Conservation (phyloP, 1,140 invertebrate genomes). For the Zaprionus kolodkinae region DNA sequence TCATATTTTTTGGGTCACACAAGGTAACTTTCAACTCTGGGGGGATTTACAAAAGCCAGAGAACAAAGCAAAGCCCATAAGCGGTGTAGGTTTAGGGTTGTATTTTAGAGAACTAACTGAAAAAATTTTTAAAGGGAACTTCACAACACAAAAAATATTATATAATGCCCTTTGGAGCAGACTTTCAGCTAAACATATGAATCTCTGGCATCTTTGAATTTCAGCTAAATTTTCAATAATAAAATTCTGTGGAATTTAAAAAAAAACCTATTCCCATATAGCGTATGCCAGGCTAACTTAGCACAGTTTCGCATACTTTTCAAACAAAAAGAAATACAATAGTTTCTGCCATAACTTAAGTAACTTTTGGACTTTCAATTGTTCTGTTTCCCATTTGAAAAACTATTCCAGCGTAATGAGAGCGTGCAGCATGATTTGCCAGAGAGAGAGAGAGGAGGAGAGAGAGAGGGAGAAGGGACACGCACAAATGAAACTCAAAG, state of each 20-base stretch:
- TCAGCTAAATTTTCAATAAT: not conserved
- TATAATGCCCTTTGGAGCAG: not conserved
- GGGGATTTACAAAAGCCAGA: not conserved
- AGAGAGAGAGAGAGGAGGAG: not conserved
- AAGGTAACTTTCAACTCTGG: not conserved
- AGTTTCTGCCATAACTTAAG: constrained; percentile 5
- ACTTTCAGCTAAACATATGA: not conserved
- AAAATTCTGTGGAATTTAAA: not conserved
- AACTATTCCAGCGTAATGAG: constrained; percentile 3
- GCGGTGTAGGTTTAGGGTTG: not conserved
- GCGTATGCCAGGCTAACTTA: not conserved
- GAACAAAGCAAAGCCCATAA: constrained; percentile 1
- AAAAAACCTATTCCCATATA: not conserved
- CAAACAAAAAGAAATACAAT: not conserved
- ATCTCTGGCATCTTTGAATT: not conserved
- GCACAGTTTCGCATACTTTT: not conserved
- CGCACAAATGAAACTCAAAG: constrained; percentile 12
- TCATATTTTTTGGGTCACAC: constrained; percentile 25
- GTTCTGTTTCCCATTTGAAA: not conserved
- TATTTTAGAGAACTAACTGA: not conserved
- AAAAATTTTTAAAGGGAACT: not conserved
- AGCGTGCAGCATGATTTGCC: constrained; percentile 1
- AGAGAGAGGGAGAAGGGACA: not conserved
- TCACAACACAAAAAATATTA: no score
- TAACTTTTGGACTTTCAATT: constrained; percentile 10